Conservation (phyloP, 2,888 invertebrate species). For the Cephus pulcher region DNA sequence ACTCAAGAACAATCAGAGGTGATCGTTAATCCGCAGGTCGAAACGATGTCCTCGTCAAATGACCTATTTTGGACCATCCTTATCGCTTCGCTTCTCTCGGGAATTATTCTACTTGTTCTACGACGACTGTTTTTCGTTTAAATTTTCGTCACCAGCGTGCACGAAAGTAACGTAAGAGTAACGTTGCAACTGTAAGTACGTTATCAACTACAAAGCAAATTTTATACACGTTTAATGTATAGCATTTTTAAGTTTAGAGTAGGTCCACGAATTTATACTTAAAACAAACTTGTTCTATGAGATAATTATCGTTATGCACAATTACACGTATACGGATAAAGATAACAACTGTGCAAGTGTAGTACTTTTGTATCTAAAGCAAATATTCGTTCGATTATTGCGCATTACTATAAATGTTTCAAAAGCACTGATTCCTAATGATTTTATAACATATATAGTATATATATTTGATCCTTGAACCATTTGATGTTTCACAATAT, state of each 20-base stretch:
- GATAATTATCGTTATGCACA: too few species aligned
- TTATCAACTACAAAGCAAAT: slow-evolving; percentile 42
- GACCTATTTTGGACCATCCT: slow-evolving; percentile 68
- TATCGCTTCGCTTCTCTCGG: slow-evolving; percentile 66
- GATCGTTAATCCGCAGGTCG: slow-evolving; percentile 51
- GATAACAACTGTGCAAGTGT: too few species aligned
- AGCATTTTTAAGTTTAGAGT: slow-evolving; percentile 31
- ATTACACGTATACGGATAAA: too few species aligned
- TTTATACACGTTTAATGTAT: slow-evolving; percentile 48
- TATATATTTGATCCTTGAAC: too few species aligned
- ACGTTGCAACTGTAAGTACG: slow-evolving; percentile 33
- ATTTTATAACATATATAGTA: too few species aligned
- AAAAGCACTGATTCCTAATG: too few species aligned
- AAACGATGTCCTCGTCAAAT: slow-evolving; percentile 63
- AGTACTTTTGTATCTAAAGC: too few species aligned
- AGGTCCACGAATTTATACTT: too few species aligned
- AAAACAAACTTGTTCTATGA: too few species aligned
- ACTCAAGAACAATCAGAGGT: slow-evolving; percentile 62
- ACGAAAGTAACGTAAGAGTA: slow-evolving; percentile 26
- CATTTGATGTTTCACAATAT: too few species aligned
- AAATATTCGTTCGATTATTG: too few species aligned
- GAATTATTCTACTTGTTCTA: slow-evolving; percentile 67
- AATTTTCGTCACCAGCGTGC: slow-evolving; percentile 19
- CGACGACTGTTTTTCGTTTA: slow-evolving; percentile 68
- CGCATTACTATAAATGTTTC: too few species aligned